Evolutionary conservation across 2,888 invertebrate genomes (phyloP).

Genomic region (Exocentrus adspersus): DNA sequence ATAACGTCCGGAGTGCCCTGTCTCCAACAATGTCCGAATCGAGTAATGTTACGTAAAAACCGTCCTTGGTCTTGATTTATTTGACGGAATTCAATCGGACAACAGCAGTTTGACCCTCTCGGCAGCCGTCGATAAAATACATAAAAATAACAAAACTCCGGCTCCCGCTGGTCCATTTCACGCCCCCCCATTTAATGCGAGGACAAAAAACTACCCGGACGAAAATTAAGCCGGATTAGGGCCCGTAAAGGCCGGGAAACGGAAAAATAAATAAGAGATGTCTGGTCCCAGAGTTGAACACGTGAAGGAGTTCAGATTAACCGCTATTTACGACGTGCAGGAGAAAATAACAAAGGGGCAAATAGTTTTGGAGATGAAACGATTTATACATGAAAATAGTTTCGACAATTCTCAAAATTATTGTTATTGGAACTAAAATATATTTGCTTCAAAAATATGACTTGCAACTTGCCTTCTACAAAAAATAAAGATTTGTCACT

Average conservation of each 20-base stretch:
- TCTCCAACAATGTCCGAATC: conserved; percentile 41
- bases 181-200: conserved; percentile 53
- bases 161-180: conserved; percentile 56
- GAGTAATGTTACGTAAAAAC: conserved; percentile 58
- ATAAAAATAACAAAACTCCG: conserved; percentile 50
- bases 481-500: no score
- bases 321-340: background rate
- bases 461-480: no score
- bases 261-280: conserved; percentile 62
- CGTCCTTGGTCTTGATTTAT: conserved; percentile 53
- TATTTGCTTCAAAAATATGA: no score
- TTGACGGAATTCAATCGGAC: conserved; percentile 46
- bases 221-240: conserved; percentile 62
- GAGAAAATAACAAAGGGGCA: background rate
- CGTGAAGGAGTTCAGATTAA: conserved; percentile 12
- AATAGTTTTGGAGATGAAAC: no score
- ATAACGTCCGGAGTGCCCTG: conserved; percentile 44
- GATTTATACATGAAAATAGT: no score
- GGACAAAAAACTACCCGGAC: conserved; percentile 55
- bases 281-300: conserved; percentile 10
- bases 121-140: conserved; percentile 46
- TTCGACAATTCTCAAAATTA: no score
- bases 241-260: conserved; percentile 60
- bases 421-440: no score
- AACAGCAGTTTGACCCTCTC: conserved; percentile 36